Evolutionary conservation across 2,113 vertebrate species (phyloP).

Genomic region (Heliornis fulica): DNA sequence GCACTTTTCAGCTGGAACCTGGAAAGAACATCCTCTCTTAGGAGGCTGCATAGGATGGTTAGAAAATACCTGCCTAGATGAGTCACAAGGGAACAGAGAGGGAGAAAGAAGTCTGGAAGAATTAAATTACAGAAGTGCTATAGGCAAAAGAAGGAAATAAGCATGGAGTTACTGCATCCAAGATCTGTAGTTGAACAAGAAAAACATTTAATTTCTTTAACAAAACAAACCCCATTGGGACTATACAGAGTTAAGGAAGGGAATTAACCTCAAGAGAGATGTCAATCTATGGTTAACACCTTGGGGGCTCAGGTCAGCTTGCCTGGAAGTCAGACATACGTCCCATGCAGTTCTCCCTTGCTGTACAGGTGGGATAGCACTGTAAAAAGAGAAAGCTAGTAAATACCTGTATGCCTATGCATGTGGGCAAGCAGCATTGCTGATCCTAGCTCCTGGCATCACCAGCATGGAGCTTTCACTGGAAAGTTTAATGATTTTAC

Average conservation of each 20-base stretch:
- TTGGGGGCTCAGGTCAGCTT: background rate
- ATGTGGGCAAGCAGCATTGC: background rate
- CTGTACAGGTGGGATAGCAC: background rate
- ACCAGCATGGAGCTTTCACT: background rate
- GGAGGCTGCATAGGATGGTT: background rate
- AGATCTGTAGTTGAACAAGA: background rate
- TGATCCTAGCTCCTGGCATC: background rate
- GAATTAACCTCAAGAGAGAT: background rate
- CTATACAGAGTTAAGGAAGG: background rate
- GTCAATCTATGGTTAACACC: background rate
- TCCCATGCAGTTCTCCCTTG: background rate
- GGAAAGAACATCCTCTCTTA: slow-evolving; percentile 19
- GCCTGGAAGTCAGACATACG: background rate
- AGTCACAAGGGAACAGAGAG: background rate
- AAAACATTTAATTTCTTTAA: background rate
- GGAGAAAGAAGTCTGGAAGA: background rate
- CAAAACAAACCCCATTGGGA: background rate
- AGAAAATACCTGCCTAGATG: slow-evolving; percentile 56
- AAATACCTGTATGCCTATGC: background rate
- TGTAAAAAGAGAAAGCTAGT: background rate
- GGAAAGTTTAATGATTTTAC: background rate
- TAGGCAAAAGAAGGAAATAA: background rate
- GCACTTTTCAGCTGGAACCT: slow-evolving; percentile 47
- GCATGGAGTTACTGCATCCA: background rate
- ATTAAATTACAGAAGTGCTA: background rate